A percentile compares a stretch with the other conserved stretches of the same genome.
phyloP scores from a whole-genome alignment of 2,888 invertebrate genomes.

The Erpobdella octoculata region DNA sequence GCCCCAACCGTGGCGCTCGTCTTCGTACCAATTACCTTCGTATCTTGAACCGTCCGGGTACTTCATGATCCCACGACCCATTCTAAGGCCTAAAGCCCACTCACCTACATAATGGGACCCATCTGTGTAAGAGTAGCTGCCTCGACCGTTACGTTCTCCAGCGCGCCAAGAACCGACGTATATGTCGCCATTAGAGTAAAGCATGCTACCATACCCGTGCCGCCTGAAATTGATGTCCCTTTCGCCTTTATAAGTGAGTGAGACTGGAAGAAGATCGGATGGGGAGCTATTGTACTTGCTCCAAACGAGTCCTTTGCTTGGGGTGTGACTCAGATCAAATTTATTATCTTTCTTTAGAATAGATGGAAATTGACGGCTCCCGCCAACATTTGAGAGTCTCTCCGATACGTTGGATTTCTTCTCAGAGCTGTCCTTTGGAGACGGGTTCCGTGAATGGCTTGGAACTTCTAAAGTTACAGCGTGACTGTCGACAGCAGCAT shows the following conservation, averaged over 20 bases:
- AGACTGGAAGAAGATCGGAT: too few species aligned
- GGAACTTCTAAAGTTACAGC: too few species aligned
- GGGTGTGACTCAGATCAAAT: too few species aligned
- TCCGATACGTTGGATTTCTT: too few species aligned
- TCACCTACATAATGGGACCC: constrained; percentile 12
- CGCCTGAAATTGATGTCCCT: constrained; percentile 15
- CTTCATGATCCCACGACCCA: constrained; percentile 13
- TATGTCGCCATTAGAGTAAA: constrained; percentile 4
- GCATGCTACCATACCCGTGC: constrained; percentile 15
- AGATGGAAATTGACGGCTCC: too few species aligned
- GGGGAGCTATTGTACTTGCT: too few species aligned
- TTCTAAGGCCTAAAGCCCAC: neutral
- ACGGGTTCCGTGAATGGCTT: too few species aligned
- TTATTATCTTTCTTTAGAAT: too few species aligned
- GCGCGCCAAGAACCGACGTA: neutral
- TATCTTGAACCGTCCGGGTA: constrained; percentile 19
- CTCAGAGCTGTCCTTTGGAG: too few species aligned
- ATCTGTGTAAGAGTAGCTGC: constrained; percentile 3
- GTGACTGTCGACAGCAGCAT: too few species aligned
- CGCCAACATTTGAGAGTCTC: too few species aligned
- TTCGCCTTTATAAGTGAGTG: constrained; percentile 8
- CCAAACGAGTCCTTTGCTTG: too few species aligned
- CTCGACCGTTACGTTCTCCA: constrained; percentile 8
- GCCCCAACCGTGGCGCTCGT: constrained; percentile 24
- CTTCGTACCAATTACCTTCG: constrained; percentile 6